Evolutionary conservation across 1,140 invertebrate species (phyloP).

Genomic region (Caenorhabditis remanei): DNA sequence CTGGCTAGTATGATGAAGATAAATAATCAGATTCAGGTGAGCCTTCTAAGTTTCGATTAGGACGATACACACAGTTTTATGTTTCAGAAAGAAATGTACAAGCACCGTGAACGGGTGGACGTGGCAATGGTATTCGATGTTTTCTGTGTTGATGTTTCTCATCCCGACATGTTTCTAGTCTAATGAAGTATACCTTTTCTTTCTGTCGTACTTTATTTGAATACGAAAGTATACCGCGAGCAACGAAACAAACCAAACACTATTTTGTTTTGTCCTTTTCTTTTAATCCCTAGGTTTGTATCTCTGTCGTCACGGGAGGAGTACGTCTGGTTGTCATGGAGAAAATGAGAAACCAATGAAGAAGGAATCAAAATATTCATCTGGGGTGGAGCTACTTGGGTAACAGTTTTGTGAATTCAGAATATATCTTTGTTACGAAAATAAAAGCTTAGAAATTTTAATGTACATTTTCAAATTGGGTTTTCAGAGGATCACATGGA

Average conservation of each 20-base stretch:
- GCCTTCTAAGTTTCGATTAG: background rate
- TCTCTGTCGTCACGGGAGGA: background rate
- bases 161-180: background rate
- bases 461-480: too few relatives aligned
- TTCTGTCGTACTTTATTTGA: too few relatives aligned
- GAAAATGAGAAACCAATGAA: background rate
- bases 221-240: too few relatives aligned
- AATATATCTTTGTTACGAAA: too few relatives aligned
- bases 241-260: too few relatives aligned
- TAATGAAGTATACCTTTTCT: background rate
- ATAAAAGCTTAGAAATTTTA: too few relatives aligned
- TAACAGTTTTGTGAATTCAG: too few relatives aligned
- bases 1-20: background rate
- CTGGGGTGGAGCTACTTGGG: too few relatives aligned
- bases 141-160: background rate
- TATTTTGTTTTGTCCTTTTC: background rate
- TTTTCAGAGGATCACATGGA: too few relatives aligned
- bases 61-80: background rate
- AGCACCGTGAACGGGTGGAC: background rate
- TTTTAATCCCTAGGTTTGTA: background rate
- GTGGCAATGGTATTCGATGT: background rate
- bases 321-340: conserved; percentile 20
- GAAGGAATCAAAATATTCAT: background rate
- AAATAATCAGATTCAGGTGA: background rate
- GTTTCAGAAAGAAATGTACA: background rate